Conservation (phyloP, 2,888 invertebrate species). For the Eutolmus rufibarbis region DNA sequence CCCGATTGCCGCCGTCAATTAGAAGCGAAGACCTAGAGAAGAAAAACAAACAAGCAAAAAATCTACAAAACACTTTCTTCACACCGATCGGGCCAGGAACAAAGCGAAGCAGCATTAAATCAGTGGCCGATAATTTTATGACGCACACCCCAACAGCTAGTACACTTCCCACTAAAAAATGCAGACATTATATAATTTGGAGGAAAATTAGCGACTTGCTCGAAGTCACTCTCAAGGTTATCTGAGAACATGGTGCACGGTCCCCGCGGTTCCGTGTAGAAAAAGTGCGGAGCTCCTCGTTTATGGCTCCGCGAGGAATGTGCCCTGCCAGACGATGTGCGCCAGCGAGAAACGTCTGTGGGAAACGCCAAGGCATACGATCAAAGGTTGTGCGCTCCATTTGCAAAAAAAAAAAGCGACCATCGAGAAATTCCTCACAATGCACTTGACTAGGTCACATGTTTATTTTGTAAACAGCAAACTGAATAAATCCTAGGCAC, state of each 20-base stretch:
- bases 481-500: not conserved
- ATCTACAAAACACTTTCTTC: not conserved
- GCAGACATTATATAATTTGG: conserved; percentile 22
- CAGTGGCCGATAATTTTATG: not conserved
- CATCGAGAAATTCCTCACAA: not conserved
- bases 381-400: conserved; percentile 32
- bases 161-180: conserved; percentile 17
- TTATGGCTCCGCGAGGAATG: not conserved
- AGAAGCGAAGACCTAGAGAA: not conserved
- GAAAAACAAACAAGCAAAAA: not conserved
- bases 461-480: conserved; percentile 34
- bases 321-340: not conserved
- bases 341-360: not conserved
- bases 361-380: not conserved
- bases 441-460: conserved; percentile 41
- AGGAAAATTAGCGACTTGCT: conserved; percentile 13
- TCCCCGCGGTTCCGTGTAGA: not conserved
- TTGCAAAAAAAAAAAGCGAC: not conserved
- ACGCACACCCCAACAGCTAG: not conserved
- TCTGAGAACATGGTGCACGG: not conserved
- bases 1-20: not conserved
- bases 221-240: conserved; percentile 16
- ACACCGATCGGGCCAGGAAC: not conserved
- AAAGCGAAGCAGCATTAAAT: not conserved
- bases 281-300: not conserved